Base-by-base conservation (phyloP, 2,888 invertebrate species). In the Argyra leucocephala region DNA sequence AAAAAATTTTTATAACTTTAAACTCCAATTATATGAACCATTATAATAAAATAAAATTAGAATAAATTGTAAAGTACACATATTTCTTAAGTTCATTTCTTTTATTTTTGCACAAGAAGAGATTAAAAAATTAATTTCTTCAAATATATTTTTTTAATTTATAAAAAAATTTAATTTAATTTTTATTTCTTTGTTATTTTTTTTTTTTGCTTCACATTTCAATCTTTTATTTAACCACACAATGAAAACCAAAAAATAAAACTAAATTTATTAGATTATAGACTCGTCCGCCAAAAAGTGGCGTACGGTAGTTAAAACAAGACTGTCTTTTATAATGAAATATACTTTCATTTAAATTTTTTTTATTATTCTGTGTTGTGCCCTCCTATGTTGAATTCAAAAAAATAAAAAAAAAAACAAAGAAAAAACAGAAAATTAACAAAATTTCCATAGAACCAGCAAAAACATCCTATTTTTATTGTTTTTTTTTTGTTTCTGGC, bases 21-120 rank as follows among this genome's bases (percentile, higher is more conserved):
- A 76, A 79, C 74, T 79, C 79, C 79, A 79, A 78, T 79, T 79
- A 73, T 79, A 79, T 67, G 78, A 79, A 72, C 79, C 79, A 76
- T 78, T 79, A 70, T 79, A 79, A 75, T 76, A 79, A 78, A 79
- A 78, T 73, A 79, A 78, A 75, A 78, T 79, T 75, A 79, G 76
- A 74, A 79, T 78, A 72, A 78, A 76, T 74, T 76, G 74, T 75
- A 75, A 76, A 68, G 73, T 72, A 74, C 76, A 76, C 78, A 77
- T 78, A 74, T 79, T 74, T 70, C 71, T 71, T 70, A 72, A 75
- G 74, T 70, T 67, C 67, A 70, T 70, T 60, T 21, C 58, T 31
- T 48, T 48, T 5, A 5, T 48, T 48, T 18, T 48, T 48, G 18
- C 12, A 48, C 15, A 22, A 23, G 58, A 57, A 62, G 31, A 26